These are phyloP conservation scores for Thelaira solivaga DNA, from an alignment of 2,888 invertebrate genomes.

Conservation along the genomic window DNA sequence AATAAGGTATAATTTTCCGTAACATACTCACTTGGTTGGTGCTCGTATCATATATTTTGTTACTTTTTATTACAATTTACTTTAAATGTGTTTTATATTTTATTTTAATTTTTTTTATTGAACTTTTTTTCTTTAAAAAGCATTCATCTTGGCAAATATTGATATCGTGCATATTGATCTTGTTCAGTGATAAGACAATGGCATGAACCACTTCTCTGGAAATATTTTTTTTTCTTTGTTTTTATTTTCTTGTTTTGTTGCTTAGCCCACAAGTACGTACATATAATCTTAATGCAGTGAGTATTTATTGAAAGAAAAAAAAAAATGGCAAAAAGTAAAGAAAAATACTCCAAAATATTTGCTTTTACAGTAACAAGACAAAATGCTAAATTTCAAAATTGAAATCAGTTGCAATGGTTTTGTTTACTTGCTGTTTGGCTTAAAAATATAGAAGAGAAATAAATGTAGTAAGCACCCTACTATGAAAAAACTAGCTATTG, in stretches of 20 bases:
- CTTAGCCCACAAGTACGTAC: conserved; percentile 20
- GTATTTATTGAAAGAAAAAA: conserved; percentile 5
- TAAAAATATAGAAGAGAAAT: too few species aligned
- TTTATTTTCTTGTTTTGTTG: neutral
- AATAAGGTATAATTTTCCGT: conserved; percentile 35
- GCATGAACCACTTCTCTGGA: conserved; percentile 75
- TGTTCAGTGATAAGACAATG: conserved; percentile 75
- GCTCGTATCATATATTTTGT: conserved; percentile 4
- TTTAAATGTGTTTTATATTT: conserved; percentile 32
- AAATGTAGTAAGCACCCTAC: conserved; percentile 14
- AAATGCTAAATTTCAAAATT: conserved; percentile 49
- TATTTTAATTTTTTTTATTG: conserved; percentile 6
- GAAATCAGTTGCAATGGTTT: conserved; percentile 47
- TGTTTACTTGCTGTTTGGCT: neutral
- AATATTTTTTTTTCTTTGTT: conserved; percentile 65
- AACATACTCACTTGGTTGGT: neutral
- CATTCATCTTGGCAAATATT: conserved; percentile 69
- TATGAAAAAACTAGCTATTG: neutral
- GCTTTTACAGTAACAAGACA: conserved; percentile 44
- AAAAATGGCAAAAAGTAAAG: conserved; percentile 37
- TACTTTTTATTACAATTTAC: conserved; percentile 46
- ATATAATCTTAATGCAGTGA: conserved; percentile 29
- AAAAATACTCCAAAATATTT: conserved; percentile 61
- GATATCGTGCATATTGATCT: conserved; percentile 78
- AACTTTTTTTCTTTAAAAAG: conserved; percentile 36